Base-by-base conservation (phyloP, 2,113 vertebrate species). In the Irena cyanogastra region DNA sequence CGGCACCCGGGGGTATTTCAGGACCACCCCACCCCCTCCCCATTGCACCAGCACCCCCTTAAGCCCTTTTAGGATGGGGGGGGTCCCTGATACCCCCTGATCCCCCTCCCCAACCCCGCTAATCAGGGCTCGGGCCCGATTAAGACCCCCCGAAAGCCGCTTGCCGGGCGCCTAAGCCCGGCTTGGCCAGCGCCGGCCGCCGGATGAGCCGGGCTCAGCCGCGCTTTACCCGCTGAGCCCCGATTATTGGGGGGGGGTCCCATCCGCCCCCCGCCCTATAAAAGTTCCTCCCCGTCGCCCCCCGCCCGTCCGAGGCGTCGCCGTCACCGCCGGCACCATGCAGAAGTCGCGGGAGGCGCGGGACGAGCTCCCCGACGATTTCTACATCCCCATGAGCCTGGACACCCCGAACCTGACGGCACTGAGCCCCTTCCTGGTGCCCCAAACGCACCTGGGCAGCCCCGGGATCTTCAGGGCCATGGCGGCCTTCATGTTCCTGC, bases 401-500 rank as follows among this genome's bases (percentile, higher is more conserved):
- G 78, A 81, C 1, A 57, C 78, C 3, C 2, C 63, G 4, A 81
- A 81, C 78, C 10, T 80, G 63, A 80, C 77, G 33, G 76, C 97
- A 7, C 69, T 98, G 28, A 98, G 97, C 74, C 98, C 98, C 1
- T 98, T 87, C 95, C 93, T 98, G 90, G 98, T 98, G n/a, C 98
- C 98, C 7, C 98, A 98, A 78, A 98, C 98, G 31, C 98, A 98
- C 95, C 90, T 98, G 85, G 98, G 97, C 69, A 95, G 89, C 89
- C 49, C 59, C 0, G 95, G 78, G 2, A 9, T 98, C 19, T 98
- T 98, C 81, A 95, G 82, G 91, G 80, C 42, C 33, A 95, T 98
- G 98, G 70, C 98, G 24, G 94, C 72, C 10, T 98, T 98, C 78
- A 98, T 98, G 98, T 93, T 97, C n/a, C 9, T 96, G 27, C 82